A percentile compares a stretch with the other conserved stretches of the same genome.
Conservation (phyloP, 2,113 vertebrate genomes). For the Lucifuga dentata region DNA sequence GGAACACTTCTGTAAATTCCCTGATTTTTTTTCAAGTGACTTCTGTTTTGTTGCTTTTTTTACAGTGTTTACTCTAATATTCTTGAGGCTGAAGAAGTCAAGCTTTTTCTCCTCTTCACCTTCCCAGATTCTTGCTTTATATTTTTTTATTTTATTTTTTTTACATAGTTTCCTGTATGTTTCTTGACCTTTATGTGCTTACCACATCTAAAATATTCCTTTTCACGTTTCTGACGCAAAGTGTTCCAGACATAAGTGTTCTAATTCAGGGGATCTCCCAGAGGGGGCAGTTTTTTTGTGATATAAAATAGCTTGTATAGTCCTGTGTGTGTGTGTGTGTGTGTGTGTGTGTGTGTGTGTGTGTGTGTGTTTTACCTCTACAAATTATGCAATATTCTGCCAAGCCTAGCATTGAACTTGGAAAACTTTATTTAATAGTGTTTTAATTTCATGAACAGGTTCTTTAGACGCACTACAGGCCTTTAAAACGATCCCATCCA, state of each 20-base stretch:
- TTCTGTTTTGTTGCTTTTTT: conserved; percentile 52
- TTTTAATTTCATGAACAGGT: conserved; percentile 1
- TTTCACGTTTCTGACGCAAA: conserved; percentile 26
- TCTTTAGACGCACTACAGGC: conserved; percentile 12
- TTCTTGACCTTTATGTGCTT: conserved; percentile 11
- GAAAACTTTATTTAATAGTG: not conserved
- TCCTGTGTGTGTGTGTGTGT: not conserved
- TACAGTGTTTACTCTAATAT: conserved; percentile 48
- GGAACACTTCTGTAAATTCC: conserved; percentile 10
- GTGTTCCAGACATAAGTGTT: conserved; percentile 9
- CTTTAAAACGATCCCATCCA: conserved; percentile 40
- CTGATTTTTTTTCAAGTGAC: conserved; percentile 36
- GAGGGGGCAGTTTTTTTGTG: conserved; percentile 16
- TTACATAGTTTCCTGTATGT: conserved; percentile 10
- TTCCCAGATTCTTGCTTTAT: not conserved
- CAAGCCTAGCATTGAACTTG: not conserved
- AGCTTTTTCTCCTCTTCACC: not conserved
- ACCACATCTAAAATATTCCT: conserved; percentile 39
- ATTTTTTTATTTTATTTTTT: not conserved
- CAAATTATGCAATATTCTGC: too few relatives aligned
- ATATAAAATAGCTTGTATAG: conserved; percentile 10
- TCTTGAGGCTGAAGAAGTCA: conserved; percentile 23
- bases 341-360: not conserved
- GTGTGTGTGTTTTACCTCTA: not conserved
- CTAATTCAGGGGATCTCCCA: conserved; percentile 10